Evolutionary conservation across 64 coral and sea anemone genomes (phyloP), one percentile per base, ranked within the genome.

Genomic region (Porites lutea): DNA sequence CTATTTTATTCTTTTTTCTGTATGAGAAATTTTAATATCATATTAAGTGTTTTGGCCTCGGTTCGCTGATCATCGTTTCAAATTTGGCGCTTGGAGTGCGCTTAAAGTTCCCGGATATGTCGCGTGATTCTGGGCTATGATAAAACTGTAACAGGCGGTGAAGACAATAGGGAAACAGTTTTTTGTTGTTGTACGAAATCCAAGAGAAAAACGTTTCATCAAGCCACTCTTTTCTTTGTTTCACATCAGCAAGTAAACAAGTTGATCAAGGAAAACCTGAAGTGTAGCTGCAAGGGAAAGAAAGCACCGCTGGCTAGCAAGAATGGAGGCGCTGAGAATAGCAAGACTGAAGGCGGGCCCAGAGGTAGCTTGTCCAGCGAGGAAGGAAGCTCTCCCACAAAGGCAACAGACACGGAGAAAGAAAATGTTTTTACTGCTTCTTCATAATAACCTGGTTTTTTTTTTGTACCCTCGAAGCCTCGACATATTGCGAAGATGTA

Each of bases 351-450:
- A 15, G 51, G 53, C 4, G 82, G 19, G 7, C 6, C 10, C 10
- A 92, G 54, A 20, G 51, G 53, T 8, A 75, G 90, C 4, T 77
- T 47, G 3, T 86, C 79, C 20, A 86, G 80, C 19, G 90, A 92
- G 18, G 90, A 86, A 53, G 59, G 82, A 44, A 18, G n/a, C 5
- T 68, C 7, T 12, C 13, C 43, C 15, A 11, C 44, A 4, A 48
- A 68, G 6, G 44, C 37, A 58, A 60, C 49, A 13, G 53, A 62
- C 10, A 23, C 13, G 8, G 89, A 66, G 20, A 92, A 92, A 61
- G 90, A 92, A 58, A 92, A 92, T 14, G n/a, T 87, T 37, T 92
- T 92, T 37, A 78, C 78, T 46, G 16, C 48, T 5, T 74, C 90
- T 7, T 52, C 63, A 10, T 84, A 8, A 84, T 50, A 68, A 60